These are phyloP conservation scores for Apotomis betuletana DNA, from an alignment of 2,888 invertebrate genomes.

Conservation along the genomic window DNA sequence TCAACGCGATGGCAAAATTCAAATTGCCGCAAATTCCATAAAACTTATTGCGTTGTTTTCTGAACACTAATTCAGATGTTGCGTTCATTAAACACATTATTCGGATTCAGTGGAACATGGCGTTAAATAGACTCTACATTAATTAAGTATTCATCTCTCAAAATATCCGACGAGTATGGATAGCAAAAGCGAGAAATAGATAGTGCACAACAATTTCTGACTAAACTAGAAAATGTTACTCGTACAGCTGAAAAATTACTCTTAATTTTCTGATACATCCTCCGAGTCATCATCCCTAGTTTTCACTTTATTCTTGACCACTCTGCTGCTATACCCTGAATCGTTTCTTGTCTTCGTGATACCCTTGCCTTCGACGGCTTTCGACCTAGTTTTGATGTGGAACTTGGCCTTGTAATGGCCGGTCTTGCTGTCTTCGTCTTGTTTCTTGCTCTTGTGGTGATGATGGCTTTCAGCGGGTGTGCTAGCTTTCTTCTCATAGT, in stretches of 20 bases:
- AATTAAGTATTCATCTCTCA: too few species aligned
- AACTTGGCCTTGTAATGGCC: constrained; percentile 50
- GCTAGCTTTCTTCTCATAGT: constrained; percentile 55
- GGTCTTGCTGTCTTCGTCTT: constrained; percentile 51
- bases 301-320: constrained; percentile 69
- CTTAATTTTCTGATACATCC: constrained; percentile 65
- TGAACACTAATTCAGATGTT: too few species aligned
- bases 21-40: too few species aligned
- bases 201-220: not conserved
- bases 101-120: too few species aligned
- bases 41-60: too few species aligned
- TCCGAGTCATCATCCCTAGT: constrained; percentile 71
- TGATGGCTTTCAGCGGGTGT: constrained; percentile 49
- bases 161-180: too few species aligned
- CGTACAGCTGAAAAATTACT: not conserved
- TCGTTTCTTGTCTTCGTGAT: constrained; percentile 67
- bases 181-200: not conserved
- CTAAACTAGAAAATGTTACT: not conserved
- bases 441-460: constrained; percentile 57
- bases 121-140: too few species aligned
- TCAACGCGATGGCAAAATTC: too few species aligned
- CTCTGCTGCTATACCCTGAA: constrained; percentile 57
- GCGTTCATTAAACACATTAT: too few species aligned
- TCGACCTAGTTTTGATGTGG: constrained; percentile 54
- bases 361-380: constrained; percentile 66